Evolutionary conservation across 2,113 vertebrate species (phyloP).

Genomic region (Periophthalmus modestus): DNA sequence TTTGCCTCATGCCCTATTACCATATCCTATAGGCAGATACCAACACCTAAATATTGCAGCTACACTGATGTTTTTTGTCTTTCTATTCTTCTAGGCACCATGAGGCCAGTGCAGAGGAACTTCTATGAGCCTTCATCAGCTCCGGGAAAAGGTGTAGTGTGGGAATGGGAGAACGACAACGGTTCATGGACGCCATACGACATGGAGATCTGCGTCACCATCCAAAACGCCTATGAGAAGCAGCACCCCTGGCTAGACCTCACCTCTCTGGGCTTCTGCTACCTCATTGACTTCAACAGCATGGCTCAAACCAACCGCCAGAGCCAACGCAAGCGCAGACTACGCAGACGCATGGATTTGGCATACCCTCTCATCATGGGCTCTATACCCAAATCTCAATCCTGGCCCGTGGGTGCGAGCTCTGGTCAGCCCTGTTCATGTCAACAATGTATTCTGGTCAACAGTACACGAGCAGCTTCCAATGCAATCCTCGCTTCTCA

Average conservation of each 20-base stretch:
- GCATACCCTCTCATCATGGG: slow-evolving; percentile 95
- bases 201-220: slow-evolving; percentile 97
- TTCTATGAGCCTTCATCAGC: slow-evolving; percentile 96
- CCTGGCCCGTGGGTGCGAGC: slow-evolving; percentile 92
- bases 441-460: slow-evolving; percentile 93
- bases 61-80: slow-evolving; percentile 12
- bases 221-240: slow-evolving; percentile 98
- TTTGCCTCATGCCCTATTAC: neutral
- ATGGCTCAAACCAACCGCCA: slow-evolving; percentile 97
- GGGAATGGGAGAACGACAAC: slow-evolving; percentile 96
- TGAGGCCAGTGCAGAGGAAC: slow-evolving; percentile 92
- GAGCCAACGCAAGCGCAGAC: slow-evolving; percentile 88
- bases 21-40: neutral
- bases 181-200: slow-evolving; percentile 94
- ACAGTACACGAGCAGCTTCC: slow-evolving; percentile 92
- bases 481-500: slow-evolving; percentile 96
- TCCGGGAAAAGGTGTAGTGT: slow-evolving; percentile 94
- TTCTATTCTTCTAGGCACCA: slow-evolving; percentile 81
- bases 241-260: slow-evolving; percentile 98
- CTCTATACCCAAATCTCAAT: slow-evolving; percentile 96
- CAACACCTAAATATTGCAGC: neutral
- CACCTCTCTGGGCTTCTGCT: slow-evolving; percentile 94
- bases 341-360: slow-evolving; percentile 93
- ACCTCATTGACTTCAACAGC: slow-evolving; percentile 95
- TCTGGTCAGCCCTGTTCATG: slow-evolving; percentile 91